phyloP scores from a whole-genome alignment of 2,797 vertebrate species.

The Sebastes hubbsi region DNA sequence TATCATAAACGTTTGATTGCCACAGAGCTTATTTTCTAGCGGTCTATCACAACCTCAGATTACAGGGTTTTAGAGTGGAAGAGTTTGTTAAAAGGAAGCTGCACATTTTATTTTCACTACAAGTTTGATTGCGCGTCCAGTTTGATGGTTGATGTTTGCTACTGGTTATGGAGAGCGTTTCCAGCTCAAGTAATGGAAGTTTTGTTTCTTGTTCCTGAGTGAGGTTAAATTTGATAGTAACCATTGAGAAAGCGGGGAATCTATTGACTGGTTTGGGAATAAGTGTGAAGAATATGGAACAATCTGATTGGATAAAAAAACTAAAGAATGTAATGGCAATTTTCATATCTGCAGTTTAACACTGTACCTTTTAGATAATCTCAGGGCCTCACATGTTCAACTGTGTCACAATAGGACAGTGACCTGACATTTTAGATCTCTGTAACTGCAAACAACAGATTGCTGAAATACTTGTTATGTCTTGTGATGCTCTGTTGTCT shows the following conservation, averaged over 20 bases:
- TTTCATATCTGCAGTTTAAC: no score
- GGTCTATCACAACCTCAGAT: not conserved
- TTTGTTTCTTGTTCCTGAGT: not conserved
- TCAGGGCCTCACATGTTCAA: no score
- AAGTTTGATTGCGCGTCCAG: not conserved
- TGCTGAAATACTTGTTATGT: no score
- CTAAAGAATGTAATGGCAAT: no score
- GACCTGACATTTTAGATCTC: no score
- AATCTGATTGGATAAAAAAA: not conserved
- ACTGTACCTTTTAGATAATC: no score
- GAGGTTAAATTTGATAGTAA: not conserved
- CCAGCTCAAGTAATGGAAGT: not conserved
- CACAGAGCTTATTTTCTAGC: no score
- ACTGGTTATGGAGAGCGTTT: not conserved
- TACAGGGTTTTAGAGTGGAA: not conserved
- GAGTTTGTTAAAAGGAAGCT: not conserved
- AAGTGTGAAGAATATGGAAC: not conserved
- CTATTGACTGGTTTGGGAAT: not conserved
- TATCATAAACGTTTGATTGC: no score
- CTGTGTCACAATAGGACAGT: no score
- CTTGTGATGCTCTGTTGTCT: no score
- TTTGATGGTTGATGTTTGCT: not conserved
- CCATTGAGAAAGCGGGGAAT: not conserved
- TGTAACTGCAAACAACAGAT: no score
- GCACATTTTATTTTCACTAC: not conserved